A percentile compares a stretch with the other conserved stretches of the same genome.
Evolutionary conservation across 2,113 vertebrate genomes (phyloP).

Genomic region (Antechinus flavipes): DNA sequence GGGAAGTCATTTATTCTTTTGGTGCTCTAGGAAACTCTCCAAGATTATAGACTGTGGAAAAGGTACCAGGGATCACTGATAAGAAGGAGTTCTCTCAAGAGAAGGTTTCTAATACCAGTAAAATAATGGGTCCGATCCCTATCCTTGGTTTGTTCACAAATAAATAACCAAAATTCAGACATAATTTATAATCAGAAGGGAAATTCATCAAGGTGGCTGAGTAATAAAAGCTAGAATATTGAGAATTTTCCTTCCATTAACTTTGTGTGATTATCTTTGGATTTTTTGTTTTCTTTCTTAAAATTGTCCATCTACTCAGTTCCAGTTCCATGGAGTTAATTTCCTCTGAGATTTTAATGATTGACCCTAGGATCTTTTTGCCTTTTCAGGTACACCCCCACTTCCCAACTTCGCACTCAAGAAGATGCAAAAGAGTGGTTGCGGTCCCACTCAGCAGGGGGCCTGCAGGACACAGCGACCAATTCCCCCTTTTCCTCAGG

Average conservation of each 20-base stretch:
- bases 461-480: conserved; percentile 93
- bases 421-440: conserved; percentile 98
- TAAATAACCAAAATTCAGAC: conserved; percentile 8
- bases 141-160: not conserved
- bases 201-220: conserved; percentile 50
- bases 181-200: conserved; percentile 48
- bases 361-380: conserved; percentile 41
- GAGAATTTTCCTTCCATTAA: conserved; percentile 34
- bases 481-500: conserved; percentile 97
- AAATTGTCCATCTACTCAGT: not conserved
- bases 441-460: conserved; percentile 94
- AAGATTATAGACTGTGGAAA: not conserved
- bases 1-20: not conserved
- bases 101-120: not conserved
- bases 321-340: conserved; percentile 11
- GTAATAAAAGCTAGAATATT: conserved; percentile 23
- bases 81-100: not conserved
- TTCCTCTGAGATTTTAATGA: not conserved
- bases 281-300: conserved; percentile 47
- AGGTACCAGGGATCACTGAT: not conserved
- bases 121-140: not conserved
- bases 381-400: conserved; percentile 91
- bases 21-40: not conserved
- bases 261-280: conserved; percentile 53
- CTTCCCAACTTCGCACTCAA: conserved; percentile 93